Conservation (phyloP, 2,113 vertebrate species). For the Conger conger region DNA sequence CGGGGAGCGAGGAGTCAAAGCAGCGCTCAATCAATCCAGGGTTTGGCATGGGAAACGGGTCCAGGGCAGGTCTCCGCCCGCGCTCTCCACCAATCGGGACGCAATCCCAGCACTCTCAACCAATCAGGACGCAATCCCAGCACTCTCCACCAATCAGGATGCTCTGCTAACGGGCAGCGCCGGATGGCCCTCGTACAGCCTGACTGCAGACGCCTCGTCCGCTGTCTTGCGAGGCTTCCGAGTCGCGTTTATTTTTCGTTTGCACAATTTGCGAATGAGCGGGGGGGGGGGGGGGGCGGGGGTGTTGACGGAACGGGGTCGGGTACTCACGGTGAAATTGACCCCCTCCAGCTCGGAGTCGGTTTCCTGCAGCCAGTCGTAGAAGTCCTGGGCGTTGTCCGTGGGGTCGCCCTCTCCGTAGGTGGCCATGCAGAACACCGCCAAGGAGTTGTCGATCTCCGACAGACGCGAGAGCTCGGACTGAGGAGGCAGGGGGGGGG, state of each 20-base stretch:
- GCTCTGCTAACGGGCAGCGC: neutral
- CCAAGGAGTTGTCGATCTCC: constrained; percentile 77
- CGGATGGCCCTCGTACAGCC: no score
- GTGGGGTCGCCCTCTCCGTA: constrained; percentile 84
- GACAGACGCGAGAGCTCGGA: constrained; percentile 74
- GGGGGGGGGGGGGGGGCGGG: neutral
- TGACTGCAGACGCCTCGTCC: no score
- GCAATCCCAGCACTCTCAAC: no score
- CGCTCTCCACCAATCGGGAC: neutral
- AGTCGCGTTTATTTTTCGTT: neutral
- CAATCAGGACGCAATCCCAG: no score
- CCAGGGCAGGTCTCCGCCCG: neutral
- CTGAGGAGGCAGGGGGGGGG: constrained; percentile 27
- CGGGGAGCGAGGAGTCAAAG: no score
- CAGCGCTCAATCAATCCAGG: neutral
- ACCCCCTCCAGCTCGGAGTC: constrained; percentile 72
- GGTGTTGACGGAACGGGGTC: no score
- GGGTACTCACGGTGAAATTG: constrained; percentile 74
- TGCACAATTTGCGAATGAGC: neutral
- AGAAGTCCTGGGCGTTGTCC: constrained; percentile 85
- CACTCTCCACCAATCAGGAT: neutral
- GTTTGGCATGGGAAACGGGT: no score
- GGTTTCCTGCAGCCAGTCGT: constrained; percentile 79
- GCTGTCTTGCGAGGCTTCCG: no score
- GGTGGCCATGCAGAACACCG: constrained; percentile 85